A percentile compares a stretch with the other conserved stretches of the same genome.
Conservation (phyloP, 1,140 invertebrate species). For the Globodera ellingtonae region DNA sequence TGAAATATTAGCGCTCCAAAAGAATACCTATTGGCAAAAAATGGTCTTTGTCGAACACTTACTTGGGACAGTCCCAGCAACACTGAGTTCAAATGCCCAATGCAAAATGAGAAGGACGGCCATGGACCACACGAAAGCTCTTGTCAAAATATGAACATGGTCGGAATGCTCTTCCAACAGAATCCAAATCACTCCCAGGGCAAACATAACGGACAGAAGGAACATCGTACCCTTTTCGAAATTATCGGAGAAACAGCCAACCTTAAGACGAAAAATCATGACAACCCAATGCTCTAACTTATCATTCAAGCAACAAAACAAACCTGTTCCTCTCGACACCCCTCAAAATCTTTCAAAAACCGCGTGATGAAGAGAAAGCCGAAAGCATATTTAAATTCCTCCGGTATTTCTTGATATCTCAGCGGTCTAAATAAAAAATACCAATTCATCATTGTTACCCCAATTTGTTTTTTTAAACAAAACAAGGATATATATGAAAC, state of each 20-base stretch:
- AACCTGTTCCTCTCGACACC: conserved; percentile 43
- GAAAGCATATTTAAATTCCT: neutral
- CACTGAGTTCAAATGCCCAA: conserved; percentile 33
- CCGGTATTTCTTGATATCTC: neutral
- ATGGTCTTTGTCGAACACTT: too few relatives aligned
- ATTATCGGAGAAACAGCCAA: neutral
- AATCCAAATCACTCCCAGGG: neutral
- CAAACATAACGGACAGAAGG: neutral
- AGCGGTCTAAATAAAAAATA: neutral
- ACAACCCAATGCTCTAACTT: neutral
- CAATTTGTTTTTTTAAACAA: too few relatives aligned
- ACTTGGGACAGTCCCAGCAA: neutral
- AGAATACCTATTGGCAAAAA: too few relatives aligned
- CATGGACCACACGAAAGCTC: conserved; percentile 29
- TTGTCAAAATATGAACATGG: conserved; percentile 7
- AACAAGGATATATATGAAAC: neutral
- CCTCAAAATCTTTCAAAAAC: conserved; percentile 37
- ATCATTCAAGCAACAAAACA: neutral
- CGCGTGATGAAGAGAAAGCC: conserved; percentile 13
- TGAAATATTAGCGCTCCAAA: too few relatives aligned
- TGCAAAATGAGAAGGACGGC: conserved; percentile 28
- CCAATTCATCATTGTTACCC: too few relatives aligned
- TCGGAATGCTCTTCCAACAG: neutral
- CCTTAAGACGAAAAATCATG: neutral
- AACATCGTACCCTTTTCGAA: neutral